Evolutionary conservation across 64 coral and sea anemone species (phyloP), one percentile per base, ranked within the genome.

Genomic region (Pachyseris speciosa): DNA sequence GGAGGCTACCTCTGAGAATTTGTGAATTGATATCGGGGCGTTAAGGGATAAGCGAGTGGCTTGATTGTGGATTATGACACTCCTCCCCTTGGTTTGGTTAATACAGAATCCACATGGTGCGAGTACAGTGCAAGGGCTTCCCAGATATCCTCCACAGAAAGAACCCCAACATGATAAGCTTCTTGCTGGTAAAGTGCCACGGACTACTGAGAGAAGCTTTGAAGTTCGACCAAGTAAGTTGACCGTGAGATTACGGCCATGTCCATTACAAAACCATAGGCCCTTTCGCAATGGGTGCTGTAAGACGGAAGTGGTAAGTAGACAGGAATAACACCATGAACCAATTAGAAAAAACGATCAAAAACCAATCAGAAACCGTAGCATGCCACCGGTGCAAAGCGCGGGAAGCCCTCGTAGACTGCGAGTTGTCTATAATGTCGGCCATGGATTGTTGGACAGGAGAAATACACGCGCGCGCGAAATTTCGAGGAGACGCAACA

Each of bases 181-280:
- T 13, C 26, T 26, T 48, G 42, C 24, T 7, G 50, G 44, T 19
- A 22, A 76, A 50, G 26, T 40, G 7, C 53, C 77, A 0, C 15
- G 30, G 30, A 40, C 6, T 39, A 2, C 51, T 20, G 19, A 11
- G 9, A 42, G 70, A 20, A 81, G 52, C 53, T 64, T 81, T 63
- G 51, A 81, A 81, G 53, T 81, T 25, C 77, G 77, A 0, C 77
- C 77, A 16, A 81, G 77, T 81, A 63, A 63, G 77, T 81, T 41
- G 16, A 39, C 19, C 11, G 45, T 5, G 5, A 34, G 7, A 68
- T 68, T 7, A 61, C 27, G 43, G 11, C 43, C 43, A 45, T n/a
- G n/a, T n/a, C n/a, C n/a, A n/a, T n/a, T n/a, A n/a, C n/a, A n/a
- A n/a, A n/a, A n/a, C n/a, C n/a, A n/a, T n/a, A n/a, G n/a, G n/a